These are phyloP conservation scores for Polypedilum pembai DNA, from an alignment of 1,140 invertebrate genomes.

Conservation along the genomic window DNA sequence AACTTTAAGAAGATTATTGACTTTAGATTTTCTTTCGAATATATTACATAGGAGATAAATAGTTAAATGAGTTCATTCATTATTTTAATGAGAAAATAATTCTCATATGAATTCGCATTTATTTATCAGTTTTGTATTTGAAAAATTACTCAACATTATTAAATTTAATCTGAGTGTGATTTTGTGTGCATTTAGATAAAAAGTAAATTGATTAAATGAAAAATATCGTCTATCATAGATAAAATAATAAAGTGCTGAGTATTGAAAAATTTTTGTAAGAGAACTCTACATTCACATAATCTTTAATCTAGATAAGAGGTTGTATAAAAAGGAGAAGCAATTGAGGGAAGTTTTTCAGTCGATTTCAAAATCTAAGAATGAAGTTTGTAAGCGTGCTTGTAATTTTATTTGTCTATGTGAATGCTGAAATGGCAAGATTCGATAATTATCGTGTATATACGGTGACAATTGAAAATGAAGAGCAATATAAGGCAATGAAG, in stretches of 20 bases:
- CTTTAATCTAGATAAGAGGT: not conserved
- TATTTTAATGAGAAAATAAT: too few relatives aligned
- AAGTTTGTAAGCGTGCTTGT: slow-evolving; percentile 1
- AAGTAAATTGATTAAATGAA: too few relatives aligned
- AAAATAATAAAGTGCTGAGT: not conserved
- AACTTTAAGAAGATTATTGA: too few relatives aligned
- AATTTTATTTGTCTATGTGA: not conserved
- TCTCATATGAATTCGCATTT: too few relatives aligned
- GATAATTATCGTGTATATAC: slow-evolving; percentile 38
- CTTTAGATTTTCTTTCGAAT: too few relatives aligned
- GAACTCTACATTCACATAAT: not conserved
- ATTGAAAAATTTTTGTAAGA: too few relatives aligned
- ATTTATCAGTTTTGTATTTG: too few relatives aligned
- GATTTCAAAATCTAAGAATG: not conserved
- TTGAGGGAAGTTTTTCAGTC: not conserved
- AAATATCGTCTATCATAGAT: not conserved
- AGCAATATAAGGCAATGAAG: slow-evolving; percentile 31
- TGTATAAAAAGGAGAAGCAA: not conserved
- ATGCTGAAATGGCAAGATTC: slow-evolving; percentile 31
- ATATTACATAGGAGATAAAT: too few relatives aligned
- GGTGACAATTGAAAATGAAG: slow-evolving; percentile 34
- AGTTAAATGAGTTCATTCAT: too few relatives aligned
- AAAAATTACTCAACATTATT: too few relatives aligned
- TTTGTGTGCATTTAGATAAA: too few relatives aligned
- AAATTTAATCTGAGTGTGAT: too few relatives aligned